These are phyloP conservation scores for Lethocerus indicus DNA, from an alignment of 1,140 invertebrate genomes.

Conservation along the genomic window DNA sequence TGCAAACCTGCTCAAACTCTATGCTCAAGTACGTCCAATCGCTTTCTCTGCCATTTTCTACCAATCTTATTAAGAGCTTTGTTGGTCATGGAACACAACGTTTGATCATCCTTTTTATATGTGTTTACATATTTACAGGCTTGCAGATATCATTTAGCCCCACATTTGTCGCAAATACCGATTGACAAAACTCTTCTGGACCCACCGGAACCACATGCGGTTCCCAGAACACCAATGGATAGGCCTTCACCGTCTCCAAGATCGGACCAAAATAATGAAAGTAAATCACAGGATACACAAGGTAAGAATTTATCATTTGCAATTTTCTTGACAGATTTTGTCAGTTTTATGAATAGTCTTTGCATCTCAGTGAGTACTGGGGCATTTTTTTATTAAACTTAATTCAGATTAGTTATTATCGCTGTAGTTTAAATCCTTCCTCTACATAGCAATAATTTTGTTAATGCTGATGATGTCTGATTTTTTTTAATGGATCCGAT, in stretches of 20 bases:
- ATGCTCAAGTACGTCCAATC: slow-evolving; percentile 54
- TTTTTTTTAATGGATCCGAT: too few species aligned
- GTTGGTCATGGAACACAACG: not conserved
- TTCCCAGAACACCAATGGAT: slow-evolving; percentile 27
- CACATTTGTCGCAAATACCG: slow-evolving; percentile 60
- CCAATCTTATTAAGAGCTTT: too few species aligned
- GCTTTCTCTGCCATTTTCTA: too few species aligned
- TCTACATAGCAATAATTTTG: too few species aligned
- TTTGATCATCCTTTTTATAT: not conserved
- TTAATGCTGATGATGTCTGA: too few species aligned
- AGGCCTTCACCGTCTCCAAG: slow-evolving; percentile 36
- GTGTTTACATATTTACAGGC: slow-evolving; percentile 24
- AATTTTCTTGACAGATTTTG: too few species aligned
- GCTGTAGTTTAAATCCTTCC: too few species aligned
- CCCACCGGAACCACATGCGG: slow-evolving; percentile 29
- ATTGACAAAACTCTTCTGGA: slow-evolving; percentile 68
- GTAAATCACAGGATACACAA: slow-evolving; percentile 26
- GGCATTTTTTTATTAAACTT: too few species aligned
- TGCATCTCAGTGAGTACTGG: too few species aligned
- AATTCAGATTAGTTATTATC: too few species aligned
- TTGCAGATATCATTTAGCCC: slow-evolving; percentile 58
- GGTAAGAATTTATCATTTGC: too few species aligned
- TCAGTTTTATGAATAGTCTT: too few species aligned
- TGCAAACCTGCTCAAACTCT: slow-evolving; percentile 65
- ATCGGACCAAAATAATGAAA: slow-evolving; percentile 26